Base-by-base conservation (phyloP, 1,140 invertebrate species). In the Drosophila serrata region DNA sequence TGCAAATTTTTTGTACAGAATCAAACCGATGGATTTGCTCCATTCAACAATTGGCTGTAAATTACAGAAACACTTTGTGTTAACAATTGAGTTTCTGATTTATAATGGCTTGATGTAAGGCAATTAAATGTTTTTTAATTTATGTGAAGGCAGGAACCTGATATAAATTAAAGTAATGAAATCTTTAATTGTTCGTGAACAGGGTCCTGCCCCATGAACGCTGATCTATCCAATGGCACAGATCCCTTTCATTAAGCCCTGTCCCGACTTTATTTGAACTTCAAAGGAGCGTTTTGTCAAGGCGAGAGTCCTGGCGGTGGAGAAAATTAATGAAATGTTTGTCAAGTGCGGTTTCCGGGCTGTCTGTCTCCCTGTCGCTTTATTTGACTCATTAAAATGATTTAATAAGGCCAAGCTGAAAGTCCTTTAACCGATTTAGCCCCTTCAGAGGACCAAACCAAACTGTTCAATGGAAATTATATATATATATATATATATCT, bases 321-420 rank as follows among this genome's bases (percentile, higher is more conserved):
- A 60, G 60, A 78, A 84, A 78, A 84, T 88, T 63, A 74, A 88
- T 87, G 80, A 51, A 77, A 74, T 70, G 78, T 86, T 86, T 76
- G 79, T 77, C 56, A 59, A 82, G 75, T 88, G 75, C 59, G 80
- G 59, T 74, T 84, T 65, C 45, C 42, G 27, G 53, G 51, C 39
- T 58, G 56, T 57, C 40, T 85, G 29, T 27, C 67, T 48, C 56
- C 46, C 51, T 19, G 7, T 15, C 46, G 45, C 33, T 46, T 74
- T 82, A 72, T 81, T 82, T 87, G 69, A 64, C 82, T 90, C 85
- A 88, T 88, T 88, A 81, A 88, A 88, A 90, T 88, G 84, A 88
- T 90, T 84, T 79, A 88, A 84, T 82, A 86, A 68, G 64, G 67
- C 46, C 68, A 29, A 53, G 45, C 61, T 46, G 48, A 77, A 45